Evolutionary conservation across 2,797 vertebrate genomes (phyloP), one percentile per base, ranked within the genome.

Genomic region (Hydrolagus colliei): DNA sequence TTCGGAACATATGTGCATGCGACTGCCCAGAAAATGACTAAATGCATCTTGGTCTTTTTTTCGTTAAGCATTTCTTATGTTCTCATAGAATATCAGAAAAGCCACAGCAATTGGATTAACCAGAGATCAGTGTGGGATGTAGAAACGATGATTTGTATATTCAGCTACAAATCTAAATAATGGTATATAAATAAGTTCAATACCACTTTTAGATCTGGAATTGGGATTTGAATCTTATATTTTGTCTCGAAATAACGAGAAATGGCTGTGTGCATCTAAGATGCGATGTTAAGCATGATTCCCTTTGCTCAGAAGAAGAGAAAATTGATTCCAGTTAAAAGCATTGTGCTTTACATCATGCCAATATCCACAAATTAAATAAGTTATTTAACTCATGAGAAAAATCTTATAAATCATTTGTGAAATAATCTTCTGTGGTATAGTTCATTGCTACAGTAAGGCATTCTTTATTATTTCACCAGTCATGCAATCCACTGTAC

Each of bases 381-480:
- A 63, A 27, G 67, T 71, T 84, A 84, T 67, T 67, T 84, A 68
- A 32, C 79, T 84, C 27, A 67, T 52, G 79, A 84, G 79, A 84
- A 84, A 71, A 63, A n/a, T 71, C 79, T 71, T 84, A 27, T 41
- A 84, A 84, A 84, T 67, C 65, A 84, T 84, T 84, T 84, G 32
- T 84, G 32, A 84, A 84, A 84, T 84, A 84, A 84, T 35, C 79
- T 61, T 84, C 65, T 84, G 32, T 84, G 79, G 71, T 84, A 35
- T 84, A 68, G 65, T 84, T 84, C 79, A 84, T 16, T 84, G 79
- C 14, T 20, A 41, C 32, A 35, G 79, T 82, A 63, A 20, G 63
- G 68, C 35, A 82, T 82, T 32, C 63, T 82, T 82, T 82, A 20
- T 82, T 82, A 67, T 65, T 82, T 82, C 65, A 71, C 10, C 52